Base-by-base conservation (phyloP, 2,797 vertebrate genomes). In the Hemibagrus guttatus region DNA sequence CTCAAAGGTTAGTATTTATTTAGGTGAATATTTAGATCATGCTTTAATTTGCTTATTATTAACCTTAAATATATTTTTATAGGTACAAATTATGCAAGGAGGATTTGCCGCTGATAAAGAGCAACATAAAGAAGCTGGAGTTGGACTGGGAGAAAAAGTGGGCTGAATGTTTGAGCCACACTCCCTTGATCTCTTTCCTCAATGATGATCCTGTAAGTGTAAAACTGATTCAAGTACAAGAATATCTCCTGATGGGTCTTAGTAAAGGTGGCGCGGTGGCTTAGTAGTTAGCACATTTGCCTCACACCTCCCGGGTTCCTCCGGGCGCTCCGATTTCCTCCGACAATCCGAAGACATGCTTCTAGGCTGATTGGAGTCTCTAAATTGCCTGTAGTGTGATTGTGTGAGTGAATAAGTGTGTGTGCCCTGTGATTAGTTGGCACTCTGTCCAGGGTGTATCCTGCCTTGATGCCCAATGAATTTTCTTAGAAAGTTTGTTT, bases 61-160 rank as follows among this genome's bases (percentile, higher is more conserved):
- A 12, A 4, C 0, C 13, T 74, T 46, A 74, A 46, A 59, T 49
- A 8, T 54, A 17, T 71, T 28, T 71, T 82, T 63, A 0, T 89
- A 99, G 98, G 78, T 88, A 90, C 72, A 95, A 93, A 90, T 91
- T 95, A 89, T 91, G 92, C n/a, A 93, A 95, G 72, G 91, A 95
- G 66, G 84, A 91, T 81, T 80, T 92, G 83, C 91, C 93, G 61
- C 91, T 93, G 87, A 31, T 93, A n/a, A 92, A 75, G 64, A 87
- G 31, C 61, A 91, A 89, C 9, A 35, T 96, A 90, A 85, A 35
- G 83, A 93, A 91, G 85, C 88, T 94, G 88, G 93, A 97, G 69
- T 84, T 84, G 14, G 87, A 93, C 3, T 98, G 97, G 97, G 90
- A 96, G 89, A 92, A 69, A 6, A 97, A 96, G 86, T 99, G 97